phyloP scores from a whole-genome alignment of 2,888 invertebrate species.

The Athripsodes cinereus region DNA sequence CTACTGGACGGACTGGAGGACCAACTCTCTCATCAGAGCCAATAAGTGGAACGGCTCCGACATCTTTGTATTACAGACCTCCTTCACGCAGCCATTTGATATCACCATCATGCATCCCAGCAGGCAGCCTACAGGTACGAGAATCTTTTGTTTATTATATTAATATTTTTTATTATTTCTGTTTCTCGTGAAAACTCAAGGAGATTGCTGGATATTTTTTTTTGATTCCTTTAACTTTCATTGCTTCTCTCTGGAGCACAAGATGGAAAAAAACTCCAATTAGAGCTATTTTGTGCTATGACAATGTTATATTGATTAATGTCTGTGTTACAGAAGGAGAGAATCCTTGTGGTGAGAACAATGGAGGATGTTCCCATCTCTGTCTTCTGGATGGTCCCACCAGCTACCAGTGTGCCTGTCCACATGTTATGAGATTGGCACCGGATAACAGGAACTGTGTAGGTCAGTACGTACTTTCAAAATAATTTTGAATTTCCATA shows the following conservation, averaged over 20 bases:
- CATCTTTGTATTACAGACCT: constrained; percentile 71
- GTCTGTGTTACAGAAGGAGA: constrained; percentile 32
- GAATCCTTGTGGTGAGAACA: constrained; percentile 64
- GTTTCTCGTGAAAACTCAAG: too few relatives aligned
- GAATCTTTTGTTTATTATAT: background rate
- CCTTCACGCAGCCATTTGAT: constrained; percentile 85
- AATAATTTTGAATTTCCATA: too few relatives aligned
- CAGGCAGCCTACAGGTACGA: constrained; percentile 56
- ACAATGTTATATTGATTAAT: too few relatives aligned
- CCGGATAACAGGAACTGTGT: constrained; percentile 60
- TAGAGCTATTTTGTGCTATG: too few relatives aligned
- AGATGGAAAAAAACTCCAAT: too few relatives aligned
- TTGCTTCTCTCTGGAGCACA: too few relatives aligned
- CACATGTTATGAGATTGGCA: constrained; percentile 77
- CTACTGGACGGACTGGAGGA: constrained; percentile 94
- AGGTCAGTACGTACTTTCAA: constrained; percentile 37
- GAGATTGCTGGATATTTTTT: too few relatives aligned
- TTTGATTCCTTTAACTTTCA: too few relatives aligned
- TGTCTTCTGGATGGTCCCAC: constrained; percentile 65
- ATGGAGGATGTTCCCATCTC: constrained; percentile 77
- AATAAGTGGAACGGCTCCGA: constrained; percentile 83
- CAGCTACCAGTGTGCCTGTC: constrained; percentile 71
- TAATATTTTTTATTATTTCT: background rate
- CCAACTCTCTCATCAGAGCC: constrained; percentile 77
- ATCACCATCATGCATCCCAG: constrained; percentile 76